Evolutionary conservation across 2,797 vertebrate species (phyloP), one percentile per base, ranked within the genome.

Genomic region (Todus mexicanus): DNA sequence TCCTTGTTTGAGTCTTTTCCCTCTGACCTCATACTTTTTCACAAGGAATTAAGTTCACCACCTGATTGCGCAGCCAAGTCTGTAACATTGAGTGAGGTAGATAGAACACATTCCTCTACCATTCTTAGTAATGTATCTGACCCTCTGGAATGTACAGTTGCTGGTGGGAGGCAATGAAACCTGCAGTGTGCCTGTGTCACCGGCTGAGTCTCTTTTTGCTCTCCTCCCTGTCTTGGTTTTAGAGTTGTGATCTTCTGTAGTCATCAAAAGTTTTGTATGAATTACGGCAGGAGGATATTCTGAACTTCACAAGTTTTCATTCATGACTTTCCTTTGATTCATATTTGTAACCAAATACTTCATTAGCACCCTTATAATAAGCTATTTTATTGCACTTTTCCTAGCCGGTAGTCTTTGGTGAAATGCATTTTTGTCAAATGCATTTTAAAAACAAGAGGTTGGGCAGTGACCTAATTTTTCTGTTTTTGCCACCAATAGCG

Each of bases 101-200:
- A 4, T 21, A 56, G 38, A 79, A n/a, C 5, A 2, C 0, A 0
- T 6, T 26, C 11, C 31, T 9, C 15, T 65, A n/a, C n/a, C n/a
- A n/a, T n/a, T n/a, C n/a, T n/a, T n/a, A n/a, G n/a, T n/a, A n/a
- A n/a, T n/a, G n/a, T n/a, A 12, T 25, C 26, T 72, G 80, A 19
- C 35, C 26, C 37, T 56, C 29, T 43, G 35, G 87, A 91, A 53
- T 45, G 27, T 40, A 29, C 19, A 10, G 33, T 54, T 2, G 3
- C 66, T 19, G 33, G 23, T 20, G 23, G 54, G 51, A 45, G 13
- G 26, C 76, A 40, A 8, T 38, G 38, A 71, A 43, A 66, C 14
- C 38, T 54, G 33, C 4, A 5, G 43, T 76, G 71, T 78, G 60
- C 9, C 12, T 56, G 40, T 61, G 42, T 81, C 40, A 19, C 29